Base-by-base conservation (phyloP, 2,113 vertebrate genomes). In the Turdus rufiventris region DNA sequence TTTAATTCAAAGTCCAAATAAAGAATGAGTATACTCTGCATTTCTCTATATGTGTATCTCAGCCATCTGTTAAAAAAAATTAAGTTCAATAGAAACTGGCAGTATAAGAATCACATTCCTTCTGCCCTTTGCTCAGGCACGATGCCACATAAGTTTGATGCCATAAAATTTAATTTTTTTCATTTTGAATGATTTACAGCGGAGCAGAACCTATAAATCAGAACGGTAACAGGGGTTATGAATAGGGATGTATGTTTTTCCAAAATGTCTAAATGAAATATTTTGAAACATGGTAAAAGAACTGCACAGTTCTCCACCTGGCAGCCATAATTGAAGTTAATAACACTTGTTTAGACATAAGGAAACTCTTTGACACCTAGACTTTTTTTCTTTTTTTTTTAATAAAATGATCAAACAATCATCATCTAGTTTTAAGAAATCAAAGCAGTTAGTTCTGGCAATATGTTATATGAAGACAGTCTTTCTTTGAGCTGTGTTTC, bases 221-320 rank as follows among this genome's bases (percentile, higher is more conserved):
- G 97, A 97, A 98, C 96, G 97, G 97, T 97, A 98, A 98, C 98
- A 97, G 97, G 96, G 97, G 98, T 98, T 98, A 98, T 98, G 98
- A 99, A 99, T 98, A 98, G 98, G 97, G 98, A 98, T 98, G 98
- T 98, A 98, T 99, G 98, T 99, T 98, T 98, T 98, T 98, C 98
- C 98, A 98, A 98, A 98, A 98, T 97, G 97, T 98, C 98, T 98
- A 98, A 98, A 98, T 97, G 98, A 98, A 98, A 98, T 98, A 98
- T 97, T 98, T 98, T 98, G 97, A 98, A 97, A 96, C 96, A 73
- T 45, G 93, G 71, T 97, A 98, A 99, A 98, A 98, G 98, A 97
- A 97, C 97, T 91, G 96, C 98, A 98, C 98, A 98, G 98, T 98
- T 98, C 98, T 98, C 98, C 97, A 97, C 97, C 98, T 98, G 98